Evolutionary conservation across 2,797 vertebrate genomes (phyloP).

Genomic region (Acanthurus leucopareius): DNA sequence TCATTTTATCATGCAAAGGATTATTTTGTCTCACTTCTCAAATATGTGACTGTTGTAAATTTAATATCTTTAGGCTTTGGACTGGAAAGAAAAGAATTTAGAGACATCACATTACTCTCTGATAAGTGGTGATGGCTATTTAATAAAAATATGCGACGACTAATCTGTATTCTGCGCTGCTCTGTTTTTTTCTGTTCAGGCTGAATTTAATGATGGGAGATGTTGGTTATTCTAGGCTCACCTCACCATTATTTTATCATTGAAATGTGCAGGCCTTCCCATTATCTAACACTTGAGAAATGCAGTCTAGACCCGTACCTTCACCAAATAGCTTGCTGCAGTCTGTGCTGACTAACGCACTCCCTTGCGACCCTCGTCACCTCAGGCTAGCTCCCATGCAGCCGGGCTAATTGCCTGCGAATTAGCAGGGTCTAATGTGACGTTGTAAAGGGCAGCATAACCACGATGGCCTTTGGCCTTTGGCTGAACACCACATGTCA

Average conservation of each 20-base stretch:
- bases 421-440: constrained; percentile 79
- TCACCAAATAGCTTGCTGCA: constrained; percentile 39
- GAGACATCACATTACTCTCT: neutral
- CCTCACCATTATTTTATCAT: constrained; percentile 19
- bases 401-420: constrained; percentile 77
- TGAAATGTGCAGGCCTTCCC: constrained; percentile 32
- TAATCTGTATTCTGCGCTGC: constrained; percentile 1
- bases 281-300: constrained; percentile 46
- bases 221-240: constrained; percentile 22
- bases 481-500: constrained; percentile 72
- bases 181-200: neutral
- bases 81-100: neutral
- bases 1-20: neutral
- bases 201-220: constrained; percentile 21
- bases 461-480: constrained; percentile 75
- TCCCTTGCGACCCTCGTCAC: constrained; percentile 63
- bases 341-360: constrained; percentile 56
- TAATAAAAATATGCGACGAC: neutral
- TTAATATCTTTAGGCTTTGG: constrained; percentile 2
- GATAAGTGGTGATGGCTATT: neutral
- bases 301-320: constrained; percentile 31
- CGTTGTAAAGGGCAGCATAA: constrained; percentile 69
- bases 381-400: constrained; percentile 64
- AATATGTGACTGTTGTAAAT: neutral
- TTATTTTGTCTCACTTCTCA: neutral